These are phyloP conservation scores for Ectropis grisescens DNA, from an alignment of 1,140 invertebrate genomes.

Conservation along the genomic window DNA sequence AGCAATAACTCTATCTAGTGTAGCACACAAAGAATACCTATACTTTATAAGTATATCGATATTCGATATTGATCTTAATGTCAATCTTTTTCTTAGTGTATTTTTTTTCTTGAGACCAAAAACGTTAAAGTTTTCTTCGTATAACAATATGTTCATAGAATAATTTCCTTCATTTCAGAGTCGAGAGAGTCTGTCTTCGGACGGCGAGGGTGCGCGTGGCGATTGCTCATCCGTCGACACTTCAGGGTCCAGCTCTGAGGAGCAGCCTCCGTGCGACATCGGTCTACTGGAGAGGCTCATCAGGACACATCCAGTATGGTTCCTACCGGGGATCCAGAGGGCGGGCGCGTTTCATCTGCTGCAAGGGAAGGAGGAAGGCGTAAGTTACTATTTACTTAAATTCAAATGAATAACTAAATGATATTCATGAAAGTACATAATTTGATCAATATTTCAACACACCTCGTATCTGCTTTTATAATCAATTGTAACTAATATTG, in stretches of 20 bases:
- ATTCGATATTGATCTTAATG: no score
- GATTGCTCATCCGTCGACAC: conserved; percentile 59
- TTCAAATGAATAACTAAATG: no score
- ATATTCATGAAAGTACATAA: no score
- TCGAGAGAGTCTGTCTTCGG: conserved; percentile 62
- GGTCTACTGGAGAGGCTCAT: conserved; percentile 88
- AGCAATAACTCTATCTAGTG: no score
- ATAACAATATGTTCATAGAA: neutral
- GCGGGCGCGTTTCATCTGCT: conserved; percentile 93
- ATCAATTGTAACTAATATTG: no score
- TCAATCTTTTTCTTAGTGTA: no score
- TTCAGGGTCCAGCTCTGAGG: conserved; percentile 57
- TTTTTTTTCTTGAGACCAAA: no score
- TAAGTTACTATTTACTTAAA: conserved; percentile 62
- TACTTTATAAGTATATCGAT: no score
- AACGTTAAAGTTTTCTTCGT: no score
- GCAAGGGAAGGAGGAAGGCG: conserved; percentile 93
- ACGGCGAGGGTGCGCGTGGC: conserved; percentile 61
- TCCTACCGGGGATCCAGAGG: conserved; percentile 92
- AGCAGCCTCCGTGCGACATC: conserved; percentile 80
- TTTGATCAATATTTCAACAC: no score
- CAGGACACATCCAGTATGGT: conserved; percentile 95
- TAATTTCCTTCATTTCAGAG: conserved; percentile 43
- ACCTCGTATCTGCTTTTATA: no score
- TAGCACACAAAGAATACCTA: no score